Percentiles rank a stretch among this genome's conserved stretches.
Evolutionary conservation across 2,797 vertebrate species (phyloP).

Genomic region (Danio jaintianensis): DNA sequence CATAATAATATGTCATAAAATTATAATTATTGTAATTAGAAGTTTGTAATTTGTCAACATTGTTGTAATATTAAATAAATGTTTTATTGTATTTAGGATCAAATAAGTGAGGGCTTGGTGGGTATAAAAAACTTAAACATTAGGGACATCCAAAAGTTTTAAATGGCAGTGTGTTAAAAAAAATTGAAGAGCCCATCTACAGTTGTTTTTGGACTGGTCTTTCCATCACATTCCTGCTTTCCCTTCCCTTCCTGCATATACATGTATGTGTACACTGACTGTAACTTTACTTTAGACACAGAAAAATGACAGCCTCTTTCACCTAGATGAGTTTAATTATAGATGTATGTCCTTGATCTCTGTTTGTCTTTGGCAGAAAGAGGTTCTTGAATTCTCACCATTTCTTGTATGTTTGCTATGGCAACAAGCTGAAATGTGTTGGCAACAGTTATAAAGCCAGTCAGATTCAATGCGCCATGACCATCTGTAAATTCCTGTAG

Average conservation of each 20-base stretch:
- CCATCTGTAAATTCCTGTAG: constrained; percentile 29
- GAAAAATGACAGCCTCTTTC: constrained; percentile 5
- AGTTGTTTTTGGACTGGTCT: background rate
- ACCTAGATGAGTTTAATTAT: constrained; percentile 16
- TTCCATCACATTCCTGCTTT: background rate
- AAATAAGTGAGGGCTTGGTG: too few species aligned
- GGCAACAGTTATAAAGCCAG: constrained; percentile 31
- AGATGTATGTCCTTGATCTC: background rate
- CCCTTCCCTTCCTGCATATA: background rate
- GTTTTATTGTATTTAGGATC: too few species aligned
- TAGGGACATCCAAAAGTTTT: background rate
- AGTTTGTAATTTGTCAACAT: too few species aligned
- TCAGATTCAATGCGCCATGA: background rate
- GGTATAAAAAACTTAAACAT: too few species aligned
- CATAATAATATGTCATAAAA: too few species aligned
- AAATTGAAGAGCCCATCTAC: background rate
- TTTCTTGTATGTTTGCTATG: constrained; percentile 41
- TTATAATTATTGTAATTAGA: too few species aligned
- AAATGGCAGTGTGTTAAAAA: background rate
- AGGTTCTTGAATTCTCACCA: background rate
- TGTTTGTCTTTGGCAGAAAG: constrained; percentile 3
- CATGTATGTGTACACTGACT: background rate
- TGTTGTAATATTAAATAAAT: too few species aligned
- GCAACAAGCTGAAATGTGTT: constrained; percentile 28
- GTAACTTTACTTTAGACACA: background rate